Evolutionary conservation across 2,113 vertebrate genomes (phyloP).

Genomic region (Turdus rufiventris): DNA sequence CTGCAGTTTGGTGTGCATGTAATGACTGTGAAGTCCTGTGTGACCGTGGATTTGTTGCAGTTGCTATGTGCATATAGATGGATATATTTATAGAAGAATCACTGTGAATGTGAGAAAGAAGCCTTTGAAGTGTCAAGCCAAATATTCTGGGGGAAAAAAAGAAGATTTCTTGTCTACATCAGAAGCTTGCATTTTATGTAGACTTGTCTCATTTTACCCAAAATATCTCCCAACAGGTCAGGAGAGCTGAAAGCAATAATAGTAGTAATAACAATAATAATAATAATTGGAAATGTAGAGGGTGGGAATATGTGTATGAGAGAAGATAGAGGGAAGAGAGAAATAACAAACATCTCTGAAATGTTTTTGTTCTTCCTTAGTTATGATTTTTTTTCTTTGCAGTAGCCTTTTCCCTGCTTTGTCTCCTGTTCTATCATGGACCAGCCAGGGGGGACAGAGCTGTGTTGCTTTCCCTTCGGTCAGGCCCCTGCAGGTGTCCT

Average conservation of each 20-base stretch:
- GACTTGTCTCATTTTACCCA: constrained; percentile 36
- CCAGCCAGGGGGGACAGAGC: not conserved
- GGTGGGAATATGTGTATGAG: not conserved
- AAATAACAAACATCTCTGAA: not conserved
- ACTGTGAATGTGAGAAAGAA: constrained; percentile 68
- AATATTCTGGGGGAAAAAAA: constrained; percentile 63
- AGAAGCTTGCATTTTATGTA: constrained; percentile 55
- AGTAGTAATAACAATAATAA: not conserved
- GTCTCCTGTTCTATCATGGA: not conserved
- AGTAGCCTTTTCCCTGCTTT: not conserved
- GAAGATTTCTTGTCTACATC: constrained; percentile 44
- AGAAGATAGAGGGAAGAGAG: not conserved
- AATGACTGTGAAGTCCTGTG: constrained; percentile 57
- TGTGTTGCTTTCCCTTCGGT: not conserved
- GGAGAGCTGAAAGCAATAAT: not conserved
- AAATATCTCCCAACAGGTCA: constrained; percentile 49
- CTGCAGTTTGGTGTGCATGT: not conserved
- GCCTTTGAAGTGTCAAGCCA: constrained; percentile 68
- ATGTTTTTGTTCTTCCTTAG: not conserved
- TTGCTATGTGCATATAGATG: constrained; percentile 50
- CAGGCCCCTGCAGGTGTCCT: not conserved
- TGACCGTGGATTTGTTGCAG: constrained; percentile 54
- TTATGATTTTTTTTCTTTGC: not conserved
- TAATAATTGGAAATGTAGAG: not conserved
- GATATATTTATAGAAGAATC: constrained; percentile 71